Conservation (phyloP, 2,113 vertebrate species). For the Eidolon helvum region DNA sequence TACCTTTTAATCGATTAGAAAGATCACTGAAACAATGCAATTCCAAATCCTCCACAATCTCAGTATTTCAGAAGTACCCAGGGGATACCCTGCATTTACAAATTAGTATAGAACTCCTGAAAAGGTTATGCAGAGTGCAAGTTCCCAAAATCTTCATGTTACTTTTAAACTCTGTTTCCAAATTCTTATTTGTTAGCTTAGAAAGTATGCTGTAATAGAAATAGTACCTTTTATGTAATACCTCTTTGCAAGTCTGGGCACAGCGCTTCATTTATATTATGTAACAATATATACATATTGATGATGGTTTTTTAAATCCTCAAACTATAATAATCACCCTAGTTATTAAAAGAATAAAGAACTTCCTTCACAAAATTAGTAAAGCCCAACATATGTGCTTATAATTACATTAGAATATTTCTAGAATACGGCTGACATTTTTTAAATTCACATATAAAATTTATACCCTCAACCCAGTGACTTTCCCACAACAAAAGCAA, state of each 20-base stretch:
- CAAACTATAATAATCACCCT: background rate
- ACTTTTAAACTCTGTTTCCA: background rate
- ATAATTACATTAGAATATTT: background rate
- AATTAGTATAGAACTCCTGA: background rate
- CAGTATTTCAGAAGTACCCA: background rate
- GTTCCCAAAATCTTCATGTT: background rate
- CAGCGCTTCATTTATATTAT: background rate
- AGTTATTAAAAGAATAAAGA: background rate
- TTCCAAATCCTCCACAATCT: background rate
- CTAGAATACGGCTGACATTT: background rate
- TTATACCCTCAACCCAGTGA: background rate
- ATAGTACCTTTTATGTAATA: background rate
- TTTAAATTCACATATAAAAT: slow-evolving; percentile 4
- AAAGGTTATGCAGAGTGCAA: background rate
- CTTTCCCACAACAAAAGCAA: background rate
- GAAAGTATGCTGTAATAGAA: background rate
- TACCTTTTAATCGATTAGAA: background rate
- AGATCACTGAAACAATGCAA: background rate
- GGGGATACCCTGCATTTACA: background rate
- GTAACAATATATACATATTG: background rate
- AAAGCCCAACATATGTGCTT: background rate
- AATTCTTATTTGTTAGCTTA: background rate
- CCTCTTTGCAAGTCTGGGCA: background rate
- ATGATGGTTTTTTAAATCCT: background rate
- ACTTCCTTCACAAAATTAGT: slow-evolving; percentile 5